Conservation (phyloP, 2,113 vertebrate species). For the Colistium nudipinnis region DNA sequence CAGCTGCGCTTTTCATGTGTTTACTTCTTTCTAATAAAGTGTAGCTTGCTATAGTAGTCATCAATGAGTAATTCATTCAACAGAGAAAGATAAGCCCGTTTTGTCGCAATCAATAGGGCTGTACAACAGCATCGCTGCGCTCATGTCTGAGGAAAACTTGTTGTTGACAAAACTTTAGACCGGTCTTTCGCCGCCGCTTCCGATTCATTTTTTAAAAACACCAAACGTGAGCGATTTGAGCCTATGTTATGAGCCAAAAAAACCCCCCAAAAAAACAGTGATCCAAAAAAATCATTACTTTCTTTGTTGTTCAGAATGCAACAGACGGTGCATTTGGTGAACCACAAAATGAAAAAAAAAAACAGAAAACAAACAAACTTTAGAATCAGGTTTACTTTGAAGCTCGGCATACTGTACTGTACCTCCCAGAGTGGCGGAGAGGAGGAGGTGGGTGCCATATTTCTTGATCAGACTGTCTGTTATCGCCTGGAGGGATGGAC, state of each 20-base stretch:
- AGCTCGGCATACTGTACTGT: slow-evolving; percentile 44
- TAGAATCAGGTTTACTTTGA: slow-evolving; percentile 49
- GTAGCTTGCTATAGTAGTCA: neutral
- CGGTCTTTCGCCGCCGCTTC: slow-evolving; percentile 18
- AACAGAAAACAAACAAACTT: slow-evolving; percentile 35
- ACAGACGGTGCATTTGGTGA: slow-evolving; percentile 42
- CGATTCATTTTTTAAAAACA: slow-evolving; percentile 22
- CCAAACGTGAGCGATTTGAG: slow-evolving; percentile 25
- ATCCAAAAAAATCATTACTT: slow-evolving; percentile 46
- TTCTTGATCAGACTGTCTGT: slow-evolving; percentile 86
- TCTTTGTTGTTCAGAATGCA: slow-evolving; percentile 61
- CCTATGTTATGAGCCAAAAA: slow-evolving; percentile 22
- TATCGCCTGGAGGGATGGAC: slow-evolving; percentile 81
- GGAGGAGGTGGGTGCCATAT: slow-evolving; percentile 84
- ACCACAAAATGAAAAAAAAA: slow-evolving; percentile 25
- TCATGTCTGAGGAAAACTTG: slow-evolving; percentile 4
- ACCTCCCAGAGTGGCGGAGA: slow-evolving; percentile 86
- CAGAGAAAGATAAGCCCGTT: slow-evolving; percentile 1
- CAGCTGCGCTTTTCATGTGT: too few relatives aligned
- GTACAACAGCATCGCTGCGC: neutral
- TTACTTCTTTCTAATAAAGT: neutral
- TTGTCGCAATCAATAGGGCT: slow-evolving; percentile 13
- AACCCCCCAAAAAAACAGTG: slow-evolving; percentile 11
- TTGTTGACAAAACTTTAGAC: slow-evolving; percentile 38
- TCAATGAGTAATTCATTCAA: slow-evolving; percentile 19